These are phyloP conservation scores for Isoperla grammatica DNA, from an alignment of 2,888 invertebrate species.

Conservation along the genomic window DNA sequence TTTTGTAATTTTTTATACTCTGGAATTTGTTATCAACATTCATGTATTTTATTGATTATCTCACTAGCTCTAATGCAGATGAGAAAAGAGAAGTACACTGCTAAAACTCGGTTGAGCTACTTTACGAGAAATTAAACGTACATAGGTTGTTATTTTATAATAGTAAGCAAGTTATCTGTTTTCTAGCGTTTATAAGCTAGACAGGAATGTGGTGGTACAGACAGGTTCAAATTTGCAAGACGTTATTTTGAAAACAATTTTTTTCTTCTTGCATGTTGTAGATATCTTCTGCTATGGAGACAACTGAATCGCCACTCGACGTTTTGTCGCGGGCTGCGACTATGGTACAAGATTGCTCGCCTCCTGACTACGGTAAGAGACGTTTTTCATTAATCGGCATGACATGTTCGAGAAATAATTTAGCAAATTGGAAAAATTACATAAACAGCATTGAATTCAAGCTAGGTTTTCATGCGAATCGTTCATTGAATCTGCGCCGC, in stretches of 20 bases:
- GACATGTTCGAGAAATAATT: neutral
- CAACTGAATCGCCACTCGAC: constrained; percentile 77
- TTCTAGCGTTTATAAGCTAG: neutral
- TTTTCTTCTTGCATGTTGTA: neutral
- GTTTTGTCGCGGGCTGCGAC: constrained; percentile 84
- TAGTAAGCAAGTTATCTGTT: constrained; percentile 1
- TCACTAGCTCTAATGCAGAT: constrained; percentile 8
- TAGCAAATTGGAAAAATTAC: too few relatives aligned
- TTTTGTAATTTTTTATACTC: constrained; percentile 4
- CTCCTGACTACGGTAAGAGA: constrained; percentile 48
- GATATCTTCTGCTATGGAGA: constrained; percentile 49
- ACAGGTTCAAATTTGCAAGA: constrained; percentile 37
- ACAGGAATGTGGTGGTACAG: neutral
- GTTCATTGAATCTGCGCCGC: too few relatives aligned
- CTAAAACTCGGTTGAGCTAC: neutral
- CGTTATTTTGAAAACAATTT: constrained; percentile 64
- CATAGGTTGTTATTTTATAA: too few relatives aligned
- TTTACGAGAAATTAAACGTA: neutral
- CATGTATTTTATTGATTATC: constrained; percentile 11
- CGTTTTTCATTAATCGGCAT: neutral
- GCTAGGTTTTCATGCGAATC: too few relatives aligned
- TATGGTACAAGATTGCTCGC: constrained; percentile 71
- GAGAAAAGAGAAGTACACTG: neutral
- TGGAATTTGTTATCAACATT: constrained; percentile 11
- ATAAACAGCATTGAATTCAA: too few relatives aligned